These are phyloP conservation scores for Harlomillsia oculata DNA, from an alignment of 1,140 invertebrate genomes.

Conservation along the genomic window DNA sequence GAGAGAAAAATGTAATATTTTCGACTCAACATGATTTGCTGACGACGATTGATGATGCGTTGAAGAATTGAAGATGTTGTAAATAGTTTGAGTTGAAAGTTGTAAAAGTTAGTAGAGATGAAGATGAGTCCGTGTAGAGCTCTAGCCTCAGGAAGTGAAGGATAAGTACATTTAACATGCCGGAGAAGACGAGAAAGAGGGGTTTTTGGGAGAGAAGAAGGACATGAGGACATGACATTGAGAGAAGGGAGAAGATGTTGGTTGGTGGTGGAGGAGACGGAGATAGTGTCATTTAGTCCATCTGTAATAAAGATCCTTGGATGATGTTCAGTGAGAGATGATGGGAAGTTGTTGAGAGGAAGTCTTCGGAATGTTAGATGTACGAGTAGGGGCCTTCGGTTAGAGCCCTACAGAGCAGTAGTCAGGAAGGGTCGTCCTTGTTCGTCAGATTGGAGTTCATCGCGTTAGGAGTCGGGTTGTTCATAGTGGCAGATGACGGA, in stretches of 20 bases:
- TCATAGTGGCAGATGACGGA: constrained; percentile 22
- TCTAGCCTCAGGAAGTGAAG: no score
- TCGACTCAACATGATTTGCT: no score
- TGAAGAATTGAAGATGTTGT: no score
- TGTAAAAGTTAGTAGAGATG: no score
- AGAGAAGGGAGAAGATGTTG: neutral
- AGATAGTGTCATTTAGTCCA: neutral
- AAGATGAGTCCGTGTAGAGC: no score
- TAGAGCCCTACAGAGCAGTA: constrained; percentile 96
- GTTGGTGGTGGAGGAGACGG: neutral
- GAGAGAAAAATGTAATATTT: no score
- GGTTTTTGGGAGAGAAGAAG: neutral
- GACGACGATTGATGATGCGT: no score
- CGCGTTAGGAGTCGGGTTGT: constrained; percentile 10
- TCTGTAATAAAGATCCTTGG: neutral
- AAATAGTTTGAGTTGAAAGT: no score
- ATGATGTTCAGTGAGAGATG: neutral
- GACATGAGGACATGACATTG: neutral
- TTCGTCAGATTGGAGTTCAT: constrained; percentile 34
- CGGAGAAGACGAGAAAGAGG: neutral
- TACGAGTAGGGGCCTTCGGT: constrained; percentile 58
- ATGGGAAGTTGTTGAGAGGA: neutral
- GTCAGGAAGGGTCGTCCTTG: constrained; percentile 92
- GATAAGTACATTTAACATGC: no score
- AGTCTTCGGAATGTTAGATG: constrained; percentile 33